Percentiles rank a stretch among this genome's conserved stretches.
These are phyloP conservation scores for Drosophila teissieri DNA, from an alignment of 1,140 invertebrate species.

Conservation along the genomic window DNA sequence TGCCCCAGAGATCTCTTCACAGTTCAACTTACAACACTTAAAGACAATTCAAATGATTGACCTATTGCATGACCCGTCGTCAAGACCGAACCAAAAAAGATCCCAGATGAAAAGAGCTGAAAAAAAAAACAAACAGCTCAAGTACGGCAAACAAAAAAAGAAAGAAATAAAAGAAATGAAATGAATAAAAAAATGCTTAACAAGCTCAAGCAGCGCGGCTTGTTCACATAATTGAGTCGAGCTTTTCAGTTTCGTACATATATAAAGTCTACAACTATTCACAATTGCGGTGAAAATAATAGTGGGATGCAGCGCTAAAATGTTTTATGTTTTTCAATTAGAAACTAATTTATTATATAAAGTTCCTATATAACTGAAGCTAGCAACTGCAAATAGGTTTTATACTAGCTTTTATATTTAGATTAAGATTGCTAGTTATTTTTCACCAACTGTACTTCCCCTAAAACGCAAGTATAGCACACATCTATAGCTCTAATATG, in stretches of 20 bases:
- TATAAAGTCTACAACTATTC: conserved; percentile 16
- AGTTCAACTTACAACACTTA: conserved; percentile 73
- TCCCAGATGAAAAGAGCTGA: conserved; percentile 19
- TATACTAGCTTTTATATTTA: not conserved
- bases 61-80: conserved; percentile 68
- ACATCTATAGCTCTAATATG: not conserved
- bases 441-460: too few species aligned
- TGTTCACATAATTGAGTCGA: conserved; percentile 70
- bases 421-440: too few species aligned
- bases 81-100: conserved; percentile 36
- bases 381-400: not conserved
- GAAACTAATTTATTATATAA: not conserved
- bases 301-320: not conserved
- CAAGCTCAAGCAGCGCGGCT: conserved; percentile 65
- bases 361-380: not conserved
- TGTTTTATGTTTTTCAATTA: too few species aligned
- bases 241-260: conserved; percentile 53
- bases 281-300: conserved; percentile 14
- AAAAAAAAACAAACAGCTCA: not conserved
- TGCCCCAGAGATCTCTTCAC: conserved; percentile 16
- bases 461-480: too few species aligned
- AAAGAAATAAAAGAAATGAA: conserved; percentile 4
- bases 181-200: conserved; percentile 47
- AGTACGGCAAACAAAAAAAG: conserved; percentile 25
- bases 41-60: conserved; percentile 82